Evolutionary conservation across 2,888 invertebrate species (phyloP).

Genomic region (Hypena proboscidalis): DNA sequence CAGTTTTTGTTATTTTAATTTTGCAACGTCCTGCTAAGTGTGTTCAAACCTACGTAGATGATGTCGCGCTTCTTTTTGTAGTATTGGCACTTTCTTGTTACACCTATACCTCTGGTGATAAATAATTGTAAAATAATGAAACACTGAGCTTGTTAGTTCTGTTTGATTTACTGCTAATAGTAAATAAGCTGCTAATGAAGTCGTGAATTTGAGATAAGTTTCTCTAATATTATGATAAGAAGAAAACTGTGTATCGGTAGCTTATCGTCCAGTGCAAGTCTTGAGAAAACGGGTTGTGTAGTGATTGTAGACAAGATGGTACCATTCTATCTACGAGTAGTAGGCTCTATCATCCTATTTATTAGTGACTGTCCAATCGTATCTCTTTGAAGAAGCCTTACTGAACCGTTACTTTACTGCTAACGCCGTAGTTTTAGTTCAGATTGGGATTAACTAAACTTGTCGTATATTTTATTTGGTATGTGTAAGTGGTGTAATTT

Average conservation of each 20-base stretch:
- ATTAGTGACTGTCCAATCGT: slow-evolving; percentile 16
- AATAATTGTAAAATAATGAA: slow-evolving; percentile 27
- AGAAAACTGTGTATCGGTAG: slow-evolving; percentile 28
- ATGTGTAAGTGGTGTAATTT: too few relatives aligned
- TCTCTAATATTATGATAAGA: slow-evolving; percentile 20
- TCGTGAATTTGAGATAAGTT: slow-evolving; percentile 28
- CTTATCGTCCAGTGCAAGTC: slow-evolving; percentile 29
- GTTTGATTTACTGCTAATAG: slow-evolving; percentile 11
- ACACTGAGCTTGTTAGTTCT: slow-evolving; percentile 18
- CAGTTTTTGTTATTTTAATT: slow-evolving; percentile 70
- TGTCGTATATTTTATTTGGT: neutral
- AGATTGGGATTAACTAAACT: neutral
- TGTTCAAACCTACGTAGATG: slow-evolving; percentile 30
- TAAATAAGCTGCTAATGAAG: slow-evolving; percentile 24
- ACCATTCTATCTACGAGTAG: slow-evolving; percentile 13
- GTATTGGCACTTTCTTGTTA: slow-evolving; percentile 12
- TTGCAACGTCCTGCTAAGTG: slow-evolving; percentile 53
- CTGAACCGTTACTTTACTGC: slow-evolving; percentile 13
- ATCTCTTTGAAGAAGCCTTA: slow-evolving; percentile 18
- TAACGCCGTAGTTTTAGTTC: neutral
- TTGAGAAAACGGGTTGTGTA: slow-evolving; percentile 36
- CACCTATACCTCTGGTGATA: slow-evolving; percentile 16
- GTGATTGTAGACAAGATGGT: slow-evolving; percentile 29
- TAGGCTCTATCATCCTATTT: slow-evolving; percentile 31
- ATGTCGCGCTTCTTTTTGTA: slow-evolving; percentile 19